A percentile compares a stretch with the other conserved stretches of the same genome.
Evolutionary conservation across 2,113 vertebrate genomes (phyloP).

Genomic region (Corydoras maculifer): DNA sequence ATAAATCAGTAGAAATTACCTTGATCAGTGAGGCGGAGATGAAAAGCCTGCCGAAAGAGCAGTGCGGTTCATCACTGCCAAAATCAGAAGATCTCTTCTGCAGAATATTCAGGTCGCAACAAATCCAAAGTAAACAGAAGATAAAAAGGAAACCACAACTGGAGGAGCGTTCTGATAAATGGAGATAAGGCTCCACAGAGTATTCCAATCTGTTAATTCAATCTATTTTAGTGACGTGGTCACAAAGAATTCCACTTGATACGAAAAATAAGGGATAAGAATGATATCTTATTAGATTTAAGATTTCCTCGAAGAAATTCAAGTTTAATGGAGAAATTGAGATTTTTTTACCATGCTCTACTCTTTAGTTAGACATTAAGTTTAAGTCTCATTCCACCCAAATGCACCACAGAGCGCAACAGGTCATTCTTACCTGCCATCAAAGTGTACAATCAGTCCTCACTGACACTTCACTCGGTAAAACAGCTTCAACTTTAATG

Average conservation of each 20-base stretch:
- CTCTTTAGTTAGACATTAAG: neutral
- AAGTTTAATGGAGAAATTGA: neutral
- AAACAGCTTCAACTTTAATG: no score
- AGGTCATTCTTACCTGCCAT: no score
- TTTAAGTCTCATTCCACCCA: no score
- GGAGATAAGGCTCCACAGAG: constrained; percentile 6
- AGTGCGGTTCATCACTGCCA: neutral
- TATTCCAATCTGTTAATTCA: neutral
- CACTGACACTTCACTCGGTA: no score
- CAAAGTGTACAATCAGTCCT: no score
- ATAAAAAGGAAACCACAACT: constrained; percentile 18
- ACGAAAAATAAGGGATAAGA: no score
- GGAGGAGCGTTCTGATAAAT: constrained; percentile 2
- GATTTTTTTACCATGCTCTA: neutral
- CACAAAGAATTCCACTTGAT: neutral
- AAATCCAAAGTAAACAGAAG: constrained; percentile 32
- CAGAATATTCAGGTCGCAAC: constrained; percentile 10
- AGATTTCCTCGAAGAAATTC: no score
- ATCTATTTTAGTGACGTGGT: neutral
- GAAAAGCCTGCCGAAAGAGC: constrained; percentile 17
- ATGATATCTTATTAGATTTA: no score
- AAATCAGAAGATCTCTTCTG: neutral
- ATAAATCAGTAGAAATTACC: constrained; percentile 12
- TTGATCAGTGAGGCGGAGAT: constrained; percentile 3
- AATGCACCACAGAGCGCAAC: no score